These are phyloP conservation scores for Campoletis raptor DNA, from an alignment of 2,888 invertebrate genomes.

Conservation along the genomic window DNA sequence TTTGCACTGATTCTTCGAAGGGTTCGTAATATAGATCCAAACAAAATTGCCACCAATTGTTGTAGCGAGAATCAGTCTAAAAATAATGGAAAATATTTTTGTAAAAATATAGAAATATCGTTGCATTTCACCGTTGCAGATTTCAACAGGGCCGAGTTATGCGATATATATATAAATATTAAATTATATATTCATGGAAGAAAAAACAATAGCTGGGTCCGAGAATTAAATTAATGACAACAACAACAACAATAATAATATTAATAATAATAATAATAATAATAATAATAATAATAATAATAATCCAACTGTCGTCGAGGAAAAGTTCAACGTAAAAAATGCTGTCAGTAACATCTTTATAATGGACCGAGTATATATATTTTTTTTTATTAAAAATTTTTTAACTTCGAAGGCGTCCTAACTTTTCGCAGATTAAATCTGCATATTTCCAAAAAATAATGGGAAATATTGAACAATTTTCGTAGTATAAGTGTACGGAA, in stretches of 20 bases:
- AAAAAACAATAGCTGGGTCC: conserved; percentile 19
- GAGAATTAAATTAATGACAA: neutral
- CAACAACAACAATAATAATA: neutral
- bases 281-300: conserved; percentile 15
- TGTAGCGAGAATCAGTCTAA: neutral
- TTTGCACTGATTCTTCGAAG: neutral
- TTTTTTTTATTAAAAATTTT: neutral
- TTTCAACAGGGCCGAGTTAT: neutral
- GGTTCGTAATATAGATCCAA: neutral
- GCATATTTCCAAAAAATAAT: neutral
- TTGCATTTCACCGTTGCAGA: neutral
- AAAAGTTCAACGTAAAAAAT: neutral
- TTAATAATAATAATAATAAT: neutral
- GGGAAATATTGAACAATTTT: neutral
- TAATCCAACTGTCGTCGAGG: conserved; percentile 11
- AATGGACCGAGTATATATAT: too few relatives aligned
- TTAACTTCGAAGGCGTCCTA: neutral
- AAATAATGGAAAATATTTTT: neutral
- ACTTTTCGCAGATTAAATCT: neutral
- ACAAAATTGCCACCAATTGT: neutral
- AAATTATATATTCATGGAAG: conserved; percentile 19
- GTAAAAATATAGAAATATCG: neutral
- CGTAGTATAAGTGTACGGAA: neutral
- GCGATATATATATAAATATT: conserved; percentile 39
- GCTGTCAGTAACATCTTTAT: too few relatives aligned